Evolutionary conservation across 2,113 vertebrate species (phyloP).

Genomic region (Cyrtonyx montezumae): DNA sequence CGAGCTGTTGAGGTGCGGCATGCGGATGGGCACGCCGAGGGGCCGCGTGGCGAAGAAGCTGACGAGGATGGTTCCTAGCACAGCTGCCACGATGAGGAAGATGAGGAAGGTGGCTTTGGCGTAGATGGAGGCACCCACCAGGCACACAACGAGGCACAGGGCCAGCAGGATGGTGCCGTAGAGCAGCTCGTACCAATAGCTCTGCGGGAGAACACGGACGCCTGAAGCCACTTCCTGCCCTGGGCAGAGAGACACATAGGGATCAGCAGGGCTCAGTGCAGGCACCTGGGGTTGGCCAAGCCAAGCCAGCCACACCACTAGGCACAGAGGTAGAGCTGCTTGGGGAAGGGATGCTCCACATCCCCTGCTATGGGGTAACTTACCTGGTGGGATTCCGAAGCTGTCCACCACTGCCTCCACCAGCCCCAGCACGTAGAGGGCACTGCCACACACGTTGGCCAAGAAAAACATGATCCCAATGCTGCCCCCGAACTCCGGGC

Average conservation of each 20-base stretch:
- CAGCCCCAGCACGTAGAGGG: slow-evolving; percentile 88
- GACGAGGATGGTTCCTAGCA: slow-evolving; percentile 84
- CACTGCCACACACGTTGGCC: slow-evolving; percentile 90
- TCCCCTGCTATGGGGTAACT: background rate
- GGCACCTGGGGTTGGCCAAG: background rate
- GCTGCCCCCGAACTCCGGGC: slow-evolving; percentile 91
- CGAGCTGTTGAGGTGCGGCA: slow-evolving; percentile 33
- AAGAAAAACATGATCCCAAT: slow-evolving; percentile 94
- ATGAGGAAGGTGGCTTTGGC: slow-evolving; percentile 92
- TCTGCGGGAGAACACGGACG: slow-evolving; percentile 79
- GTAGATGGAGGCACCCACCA: slow-evolving; percentile 90
- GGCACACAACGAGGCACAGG: slow-evolving; percentile 87
- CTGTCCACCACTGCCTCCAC: slow-evolving; percentile 88
- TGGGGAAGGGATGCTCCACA: fast-evolving
- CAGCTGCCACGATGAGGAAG: slow-evolving; percentile 87
- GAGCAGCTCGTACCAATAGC: slow-evolving; percentile 90
- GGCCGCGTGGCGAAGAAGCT: slow-evolving; percentile 85
- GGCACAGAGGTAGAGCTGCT: background rate
- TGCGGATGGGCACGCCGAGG: slow-evolving; percentile 68
- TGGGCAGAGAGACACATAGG: background rate
- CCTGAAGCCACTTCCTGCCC: background rate
- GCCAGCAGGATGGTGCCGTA: slow-evolving; percentile 82
- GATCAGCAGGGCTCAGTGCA: fast-evolving
- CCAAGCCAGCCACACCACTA: fast-evolving
- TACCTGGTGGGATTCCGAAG: slow-evolving; percentile 84